A percentile compares a stretch with the other conserved stretches of the same genome.
These are phyloP conservation scores for Cladopsammia gracilis DNA, from an alignment of 64 coral and sea anemone species.

Conservation along the genomic window DNA sequence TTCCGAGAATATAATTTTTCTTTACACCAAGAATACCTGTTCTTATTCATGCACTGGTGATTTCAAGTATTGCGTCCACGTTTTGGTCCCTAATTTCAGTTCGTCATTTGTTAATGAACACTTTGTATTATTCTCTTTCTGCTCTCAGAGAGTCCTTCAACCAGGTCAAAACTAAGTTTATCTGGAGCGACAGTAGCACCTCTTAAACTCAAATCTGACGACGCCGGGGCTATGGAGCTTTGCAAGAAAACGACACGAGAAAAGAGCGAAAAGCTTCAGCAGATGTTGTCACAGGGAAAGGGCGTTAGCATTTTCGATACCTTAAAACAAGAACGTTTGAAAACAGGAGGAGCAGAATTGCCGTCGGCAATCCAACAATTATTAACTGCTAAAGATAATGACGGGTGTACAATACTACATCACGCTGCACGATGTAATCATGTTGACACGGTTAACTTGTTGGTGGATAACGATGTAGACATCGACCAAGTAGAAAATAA, in stretches of 20 bases:
- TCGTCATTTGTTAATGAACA: too few relatives aligned
- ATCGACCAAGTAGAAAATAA: conserved; percentile 5
- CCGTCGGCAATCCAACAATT: background rate
- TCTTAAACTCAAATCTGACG: background rate
- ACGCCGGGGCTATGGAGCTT: background rate
- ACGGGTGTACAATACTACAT: conserved; percentile 17
- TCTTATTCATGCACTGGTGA: too few relatives aligned
- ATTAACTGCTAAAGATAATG: background rate
- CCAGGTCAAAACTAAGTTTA: background rate
- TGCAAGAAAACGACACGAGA: background rate
- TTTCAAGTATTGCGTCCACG: too few relatives aligned
- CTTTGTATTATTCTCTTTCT: background rate
- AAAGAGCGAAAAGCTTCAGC: background rate
- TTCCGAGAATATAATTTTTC: too few relatives aligned
- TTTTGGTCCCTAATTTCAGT: too few relatives aligned
- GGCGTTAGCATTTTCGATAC: conserved; percentile 22
- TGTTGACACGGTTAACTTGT: background rate
- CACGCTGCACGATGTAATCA: conserved; percentile 33
- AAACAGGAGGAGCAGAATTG: background rate
- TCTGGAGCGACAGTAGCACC: background rate
- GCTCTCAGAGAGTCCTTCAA: background rate
- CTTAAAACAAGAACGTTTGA: background rate
- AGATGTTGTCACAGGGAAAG: conserved; percentile 28
- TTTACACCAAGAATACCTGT: too few relatives aligned
- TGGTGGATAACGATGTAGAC: background rate